Base-by-base conservation (phyloP, 2,797 vertebrate genomes). In the Heterohyrax brucei region DNA sequence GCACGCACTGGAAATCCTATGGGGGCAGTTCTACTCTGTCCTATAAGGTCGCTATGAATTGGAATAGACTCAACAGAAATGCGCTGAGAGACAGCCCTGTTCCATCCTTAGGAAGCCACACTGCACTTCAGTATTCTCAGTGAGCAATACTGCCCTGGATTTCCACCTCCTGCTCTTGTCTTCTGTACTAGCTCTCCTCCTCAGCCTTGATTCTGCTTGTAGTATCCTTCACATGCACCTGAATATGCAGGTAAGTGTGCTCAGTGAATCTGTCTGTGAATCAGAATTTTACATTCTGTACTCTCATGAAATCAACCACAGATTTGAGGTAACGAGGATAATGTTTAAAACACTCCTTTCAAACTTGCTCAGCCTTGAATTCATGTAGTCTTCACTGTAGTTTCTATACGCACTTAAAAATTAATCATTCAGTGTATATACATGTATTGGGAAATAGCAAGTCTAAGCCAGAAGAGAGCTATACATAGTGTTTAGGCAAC, bases 241-340 rank as follows among this genome's bases (percentile, higher is more conserved):
- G 53, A 64, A 61, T 80, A 61, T 76, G 70, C 44, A 89, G 33
- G 76, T 68, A 75, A 87, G 70, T 4, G 13, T 83, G 18, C n/a
- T 93, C 79, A 85, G 56, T 80, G 50, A 21, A 59, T 72, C 61
- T 39, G 61, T 89, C 66, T 79, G 68, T 66, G 64, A 56, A 72
- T 44, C 21, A 84, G 75, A 28, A 75, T 86, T 86, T 86, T 89
- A 24, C 76, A 87, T 83, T 88, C 48, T 95, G 28, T n/a, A 86
- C 46, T 91, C 10, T 68, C 79, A 83, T 1, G 9, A 87, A 81
- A 83, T 95, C 79, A 88, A 93, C n/a, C 53, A 5, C 39, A 90
- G 46, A 92, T 88, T 62, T 92, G 39, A 80, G 96, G 59, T 91
- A 95, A 92, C 48, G 21, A 91, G 59, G n/a, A 89, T 91, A 92